Evolutionary conservation across 1,140 invertebrate genomes (phyloP), one percentile per base, ranked within the genome.

Genomic region (Araneus ventricosus): DNA sequence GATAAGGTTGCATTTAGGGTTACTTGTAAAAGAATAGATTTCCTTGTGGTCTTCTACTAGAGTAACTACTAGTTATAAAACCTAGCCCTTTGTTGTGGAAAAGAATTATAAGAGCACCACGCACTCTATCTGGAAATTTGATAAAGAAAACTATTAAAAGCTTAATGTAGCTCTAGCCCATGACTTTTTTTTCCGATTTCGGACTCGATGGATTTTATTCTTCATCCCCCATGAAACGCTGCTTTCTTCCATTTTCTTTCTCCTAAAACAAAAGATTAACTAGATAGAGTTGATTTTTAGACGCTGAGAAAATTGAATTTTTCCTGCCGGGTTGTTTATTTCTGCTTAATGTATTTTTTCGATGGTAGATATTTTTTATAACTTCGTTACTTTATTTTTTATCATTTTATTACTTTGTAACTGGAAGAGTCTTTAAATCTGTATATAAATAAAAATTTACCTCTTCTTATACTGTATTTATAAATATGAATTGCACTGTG

Each of bases 61-160:
- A 24, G 41, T 57, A 52, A 84, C 82, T 52, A 8, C 10, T 52
- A 84, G 82, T 57, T 84, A 84, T 84, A 84, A 84, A 84, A n/a
- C 30, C 17, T 24, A 30, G n/a, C 10, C 82, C 34, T 52, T 84
- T 84, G 82, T 84, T 52, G 7, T 84, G 45, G 4, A 6, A 1
- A 57, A 41, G 52, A 41, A 84, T 84, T 84, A 30, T 84, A 52
- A 45, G 30, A 24, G 34, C 14, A n/a, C 27, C 6, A n/a, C 41
- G 22, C 2, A 5, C 17, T 75, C 30, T 20, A 34, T 30, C 20
- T 14, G 0, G 17, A 22, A 75, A 70, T 75, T 75, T 75, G n/a
- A 75, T 75, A 37, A 75, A 30, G 27, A 37, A 75, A 24, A 75
- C 34, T 67, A 67, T 67, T 30, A 2, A 67, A 67, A 67, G 63